Evolutionary conservation across 2,888 invertebrate species (phyloP).

Genomic region (Epicampocera succincta): DNA sequence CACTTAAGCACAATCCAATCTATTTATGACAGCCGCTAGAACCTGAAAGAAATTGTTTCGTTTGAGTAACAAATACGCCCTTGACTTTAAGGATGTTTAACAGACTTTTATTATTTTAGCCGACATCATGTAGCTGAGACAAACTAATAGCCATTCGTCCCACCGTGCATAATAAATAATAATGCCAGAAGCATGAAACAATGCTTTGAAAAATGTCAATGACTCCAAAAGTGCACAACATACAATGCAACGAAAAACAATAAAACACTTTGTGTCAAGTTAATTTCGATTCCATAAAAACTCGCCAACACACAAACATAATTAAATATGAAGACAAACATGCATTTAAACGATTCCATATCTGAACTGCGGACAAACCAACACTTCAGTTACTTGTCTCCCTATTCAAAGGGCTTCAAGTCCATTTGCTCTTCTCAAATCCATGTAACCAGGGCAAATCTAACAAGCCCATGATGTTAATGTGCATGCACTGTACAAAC

Average conservation of each 20-base stretch:
- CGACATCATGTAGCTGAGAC: too few relatives aligned
- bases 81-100: too few relatives aligned
- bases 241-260: slow-evolving; percentile 24
- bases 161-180: slow-evolving; percentile 5
- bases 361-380: too few relatives aligned
- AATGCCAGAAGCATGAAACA: slow-evolving; percentile 4
- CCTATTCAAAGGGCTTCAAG: slow-evolving; percentile 5
- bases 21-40: too few relatives aligned
- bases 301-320: slow-evolving; percentile 31
- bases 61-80: too few relatives aligned
- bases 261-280: slow-evolving; percentile 7
- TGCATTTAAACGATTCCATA: too few relatives aligned
- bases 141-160: too few relatives aligned
- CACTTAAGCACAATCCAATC: too few relatives aligned
- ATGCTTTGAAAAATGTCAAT: slow-evolving; percentile 51
- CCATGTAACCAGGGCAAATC: slow-evolving; percentile 55
- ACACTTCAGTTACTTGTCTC: too few relatives aligned
- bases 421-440: slow-evolving; percentile 2
- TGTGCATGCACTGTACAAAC: neutral
- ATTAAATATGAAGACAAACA: too few relatives aligned
- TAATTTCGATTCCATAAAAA: slow-evolving; percentile 32
- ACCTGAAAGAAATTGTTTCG: too few relatives aligned
- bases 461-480: slow-evolving; percentile 40
- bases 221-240: slow-evolving; percentile 45
- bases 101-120: too few relatives aligned